A percentile compares a stretch with the other conserved stretches of the same genome.
Conservation (phyloP, 2,797 vertebrate genomes). For the Lepus oiostolus region DNA sequence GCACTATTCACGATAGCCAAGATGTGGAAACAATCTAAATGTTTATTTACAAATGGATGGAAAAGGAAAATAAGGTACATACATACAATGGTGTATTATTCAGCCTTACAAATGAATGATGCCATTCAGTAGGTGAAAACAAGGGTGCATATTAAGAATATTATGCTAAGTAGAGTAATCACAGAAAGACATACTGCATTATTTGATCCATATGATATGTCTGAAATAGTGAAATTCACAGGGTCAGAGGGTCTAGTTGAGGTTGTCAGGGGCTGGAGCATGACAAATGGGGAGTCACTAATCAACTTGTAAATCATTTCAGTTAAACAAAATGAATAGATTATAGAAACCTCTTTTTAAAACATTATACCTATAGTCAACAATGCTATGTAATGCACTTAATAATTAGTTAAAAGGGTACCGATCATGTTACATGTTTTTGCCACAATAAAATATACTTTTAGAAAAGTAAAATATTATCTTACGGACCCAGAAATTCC, state of each 20-base stretch:
- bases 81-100: not conserved
- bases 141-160: not conserved
- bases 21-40: not conserved
- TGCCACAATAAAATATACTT: not conserved
- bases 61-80: not conserved
- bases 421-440: not conserved
- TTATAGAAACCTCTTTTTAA: not conserved
- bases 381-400: not conserved
- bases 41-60: not conserved
- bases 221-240: not conserved
- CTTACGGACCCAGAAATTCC: not conserved
- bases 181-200: not conserved
- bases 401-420: not conserved
- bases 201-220: not conserved
- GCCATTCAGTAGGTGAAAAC: not conserved
- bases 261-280: not conserved
- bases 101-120: not conserved
- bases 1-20: not conserved
- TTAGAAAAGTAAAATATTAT: not conserved
- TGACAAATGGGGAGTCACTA: not conserved
- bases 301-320: not conserved
- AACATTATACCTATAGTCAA: not conserved
- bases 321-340: not conserved
- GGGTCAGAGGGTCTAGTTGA: not conserved
- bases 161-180: not conserved